These are phyloP conservation scores for Leptarthrus brevirostris DNA, from an alignment of 2,888 invertebrate genomes.

Conservation along the genomic window DNA sequence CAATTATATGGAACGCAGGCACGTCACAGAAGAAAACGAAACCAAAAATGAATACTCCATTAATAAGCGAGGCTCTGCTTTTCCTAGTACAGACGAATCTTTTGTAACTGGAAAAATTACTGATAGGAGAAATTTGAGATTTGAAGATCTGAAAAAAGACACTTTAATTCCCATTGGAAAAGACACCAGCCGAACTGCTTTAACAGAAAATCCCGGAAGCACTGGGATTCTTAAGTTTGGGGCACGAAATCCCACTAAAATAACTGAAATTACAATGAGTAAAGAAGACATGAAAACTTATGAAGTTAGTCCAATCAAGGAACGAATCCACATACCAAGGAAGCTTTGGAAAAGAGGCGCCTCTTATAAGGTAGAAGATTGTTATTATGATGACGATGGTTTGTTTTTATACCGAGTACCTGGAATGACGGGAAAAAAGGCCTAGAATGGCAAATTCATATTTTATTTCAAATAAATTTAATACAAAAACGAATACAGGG, in stretches of 20 bases:
- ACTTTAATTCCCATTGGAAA: not conserved
- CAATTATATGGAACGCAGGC: conserved; percentile 54
- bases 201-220: not conserved
- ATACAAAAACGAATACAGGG: no score
- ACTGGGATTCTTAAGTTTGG: conserved; percentile 44
- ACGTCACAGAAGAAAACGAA: not conserved
- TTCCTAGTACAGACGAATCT: conserved; percentile 59
- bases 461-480: no score
- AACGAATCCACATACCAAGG: conserved; percentile 77
- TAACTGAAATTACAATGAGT: conserved; percentile 63
- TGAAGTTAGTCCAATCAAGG: conserved; percentile 62
- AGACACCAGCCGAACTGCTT: not conserved
- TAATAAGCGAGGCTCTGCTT: not conserved
- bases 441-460: not conserved
- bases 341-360: conserved; percentile 73
- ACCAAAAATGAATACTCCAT: not conserved
- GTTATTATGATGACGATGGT: conserved; percentile 85
- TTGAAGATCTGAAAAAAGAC: not conserved
- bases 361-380: conserved; percentile 81
- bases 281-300: conserved; percentile 60
- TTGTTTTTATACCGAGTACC: conserved; percentile 82
- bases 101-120: conserved; percentile 59
- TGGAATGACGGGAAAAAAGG: conserved; percentile 69
- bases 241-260: conserved; percentile 59
- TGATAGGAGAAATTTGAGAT: conserved; percentile 54